These are phyloP conservation scores for Tapirus indicus DNA, from an alignment of 2,797 vertebrate genomes.

Conservation along the genomic window DNA sequence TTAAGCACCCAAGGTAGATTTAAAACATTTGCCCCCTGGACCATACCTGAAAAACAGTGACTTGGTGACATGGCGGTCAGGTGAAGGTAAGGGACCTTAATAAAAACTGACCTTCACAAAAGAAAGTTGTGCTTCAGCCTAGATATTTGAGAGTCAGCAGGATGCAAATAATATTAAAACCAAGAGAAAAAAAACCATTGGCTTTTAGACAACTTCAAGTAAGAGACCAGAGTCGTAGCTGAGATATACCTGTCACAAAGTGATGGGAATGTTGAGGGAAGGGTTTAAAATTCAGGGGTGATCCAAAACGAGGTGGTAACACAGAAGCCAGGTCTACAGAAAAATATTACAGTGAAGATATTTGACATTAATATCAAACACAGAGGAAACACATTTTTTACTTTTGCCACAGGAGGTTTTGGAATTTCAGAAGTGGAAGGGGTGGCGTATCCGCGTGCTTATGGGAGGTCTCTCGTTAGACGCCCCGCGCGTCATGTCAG, in stretches of 20 bases:
- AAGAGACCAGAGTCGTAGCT: neutral
- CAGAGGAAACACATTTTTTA: neutral
- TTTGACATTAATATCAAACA: neutral
- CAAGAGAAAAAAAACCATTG: neutral
- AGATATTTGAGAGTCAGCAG: neutral
- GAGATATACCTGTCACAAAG: neutral
- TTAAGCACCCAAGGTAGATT: neutral
- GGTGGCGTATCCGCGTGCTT: neutral
- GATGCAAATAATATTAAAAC: neutral
- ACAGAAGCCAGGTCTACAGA: neutral
- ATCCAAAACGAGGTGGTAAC: neutral
- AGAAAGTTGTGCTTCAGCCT: neutral
- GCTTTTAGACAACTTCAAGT: neutral
- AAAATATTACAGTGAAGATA: neutral
- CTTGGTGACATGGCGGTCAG: neutral
- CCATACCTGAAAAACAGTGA: neutral
- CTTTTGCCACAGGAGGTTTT: neutral
- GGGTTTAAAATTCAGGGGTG: neutral
- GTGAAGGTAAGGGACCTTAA: neutral
- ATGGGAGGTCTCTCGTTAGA: neutral
- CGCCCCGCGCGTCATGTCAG: neutral
- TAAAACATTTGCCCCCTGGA: neutral
- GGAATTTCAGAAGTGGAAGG: neutral
- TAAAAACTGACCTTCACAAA: constrained; percentile 4
- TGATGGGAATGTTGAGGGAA: neutral